Base-by-base conservation (phyloP, 2,888 invertebrate genomes). In the Oxyteleia sp. region DNA sequence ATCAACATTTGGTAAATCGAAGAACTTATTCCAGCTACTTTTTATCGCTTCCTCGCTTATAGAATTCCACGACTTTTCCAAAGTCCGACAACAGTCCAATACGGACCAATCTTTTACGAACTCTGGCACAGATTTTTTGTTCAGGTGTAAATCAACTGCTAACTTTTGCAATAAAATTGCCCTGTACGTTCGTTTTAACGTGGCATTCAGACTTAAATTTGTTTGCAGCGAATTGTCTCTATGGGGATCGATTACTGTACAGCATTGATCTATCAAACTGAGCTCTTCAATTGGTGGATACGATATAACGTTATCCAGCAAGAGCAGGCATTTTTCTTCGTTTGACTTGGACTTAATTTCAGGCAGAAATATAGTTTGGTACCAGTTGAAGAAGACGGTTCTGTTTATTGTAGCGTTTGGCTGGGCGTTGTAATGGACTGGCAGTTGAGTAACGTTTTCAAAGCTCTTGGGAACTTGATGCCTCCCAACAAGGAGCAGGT, bases 51-150 rank as follows among this genome's bases (percentile, higher is more conserved):
- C 41, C 3, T 41, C 41, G 7, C 41, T 41, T 15, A 41, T 15
- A 13, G 41, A n/a, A 41, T 41, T 41, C 41, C 41, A 41, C 1
- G 41, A 41, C 15, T 41, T 41, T 15, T 41, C 41, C 13, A 41
- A 41, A n/a, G 41, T 13, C 8, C 41, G 1, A 13, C 41, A 41
- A 8, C 41, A 41, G 7, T 41, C 41, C 8, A 41, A 41, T 13
- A 41, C 13, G 2, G 41, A 41, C 41, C 41, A 41, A 13, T 41
- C 8, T 41, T 41, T 41, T 7, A n/a, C 2, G 13, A 41, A 41
- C 4, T 41, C 41, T 2, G 41, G 7, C 13, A 13, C 13, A 13
- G 13, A 13, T 7, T 4, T 41, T 15, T 41, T 41, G 41, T 41
- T 41, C 13, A 41, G 2, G 8, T 41, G 41, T 13, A 41, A 8